A percentile compares a stretch with the other conserved stretches of the same genome.
These are phyloP conservation scores for Heterotis niloticus DNA, from an alignment of 2,113 vertebrate genomes.

Conservation along the genomic window DNA sequence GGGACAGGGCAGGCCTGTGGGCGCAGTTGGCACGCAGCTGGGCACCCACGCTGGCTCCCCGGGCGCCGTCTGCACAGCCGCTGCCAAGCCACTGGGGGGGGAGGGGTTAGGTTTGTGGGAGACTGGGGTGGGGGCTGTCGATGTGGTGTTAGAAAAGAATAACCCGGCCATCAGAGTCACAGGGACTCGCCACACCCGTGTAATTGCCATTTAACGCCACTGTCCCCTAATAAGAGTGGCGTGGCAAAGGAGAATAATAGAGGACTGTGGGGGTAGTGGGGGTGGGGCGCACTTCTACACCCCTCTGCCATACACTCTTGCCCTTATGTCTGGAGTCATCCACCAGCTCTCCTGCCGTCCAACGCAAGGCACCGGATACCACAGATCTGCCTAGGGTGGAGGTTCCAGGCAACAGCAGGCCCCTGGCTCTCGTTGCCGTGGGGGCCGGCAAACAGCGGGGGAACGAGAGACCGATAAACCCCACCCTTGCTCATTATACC, in stretches of 20 bases:
- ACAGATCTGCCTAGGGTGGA: neutral
- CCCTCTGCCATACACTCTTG: neutral
- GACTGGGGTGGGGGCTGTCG: neutral
- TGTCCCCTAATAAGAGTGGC: neutral
- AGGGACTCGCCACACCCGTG: neutral
- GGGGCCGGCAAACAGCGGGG: neutral
- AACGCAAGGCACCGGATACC: constrained; percentile 48
- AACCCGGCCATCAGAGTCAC: neutral
- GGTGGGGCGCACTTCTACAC: no score
- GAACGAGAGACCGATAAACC: constrained; percentile 8
- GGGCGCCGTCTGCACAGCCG: constrained; percentile 17
- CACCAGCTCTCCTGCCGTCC: constrained; percentile 51
- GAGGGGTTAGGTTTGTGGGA: neutral
- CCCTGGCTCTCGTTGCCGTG: neutral
- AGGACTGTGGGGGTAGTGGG: neutral
- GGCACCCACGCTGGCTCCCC: constrained; percentile 55
- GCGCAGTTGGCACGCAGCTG: constrained; percentile 67
- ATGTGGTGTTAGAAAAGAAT: neutral
- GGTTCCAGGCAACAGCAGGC: neutral
- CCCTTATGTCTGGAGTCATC: constrained; percentile 39
- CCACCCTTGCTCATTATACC: constrained; percentile 21
- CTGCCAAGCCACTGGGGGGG: constrained; percentile 17
- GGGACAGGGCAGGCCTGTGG: constrained; percentile 54
- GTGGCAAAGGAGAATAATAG: neutral
- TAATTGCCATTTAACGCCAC: constrained; percentile 5